Percentiles rank a stretch among this genome's conserved stretches.
Evolutionary conservation across 2,113 vertebrate species (phyloP).

Genomic region (pig (Sus scrofa)): T2T-Sscrofa CM000820.6:53777001-53777500

Average conservation of each 20-base stretch:
- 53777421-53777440: neutral
- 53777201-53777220: neutral
- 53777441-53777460: neutral
- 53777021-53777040: too few relatives aligned
- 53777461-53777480: neutral
- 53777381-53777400: conserved; percentile 87
- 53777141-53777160: neutral
- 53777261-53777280: neutral
- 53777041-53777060: too few relatives aligned
- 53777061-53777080: too few relatives aligned
- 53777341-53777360: too few relatives aligned
- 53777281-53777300: neutral
- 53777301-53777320: rapidly evolving
- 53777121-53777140: neutral
- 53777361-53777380: neutral
- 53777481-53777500: rapidly evolving
- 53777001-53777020: too few relatives aligned
- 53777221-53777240: neutral
- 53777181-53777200: neutral
- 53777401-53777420: conserved; percentile 83
- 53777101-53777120: neutral
- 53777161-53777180: neutral
- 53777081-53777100: neutral
- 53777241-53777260: neutral
- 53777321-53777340: too few relatives aligned